Percentiles rank a stretch among this genome's conserved stretches.
Evolutionary conservation across 92 coral and sea anemone species (phyloP).

Genomic region (Parazoanthus darwini): DNA sequence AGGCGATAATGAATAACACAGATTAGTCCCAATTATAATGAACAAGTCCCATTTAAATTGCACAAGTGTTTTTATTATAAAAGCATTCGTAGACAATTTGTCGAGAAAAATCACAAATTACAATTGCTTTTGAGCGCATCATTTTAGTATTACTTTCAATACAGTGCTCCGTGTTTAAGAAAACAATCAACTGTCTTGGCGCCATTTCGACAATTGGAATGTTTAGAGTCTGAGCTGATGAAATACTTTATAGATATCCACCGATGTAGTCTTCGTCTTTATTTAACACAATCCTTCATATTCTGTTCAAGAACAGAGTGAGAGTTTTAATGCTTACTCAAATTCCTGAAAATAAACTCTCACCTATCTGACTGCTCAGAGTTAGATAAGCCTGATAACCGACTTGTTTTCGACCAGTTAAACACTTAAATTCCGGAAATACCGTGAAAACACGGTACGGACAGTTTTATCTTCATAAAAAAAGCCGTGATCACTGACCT

Average conservation of each 20-base stretch:
- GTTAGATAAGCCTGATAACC: constrained; percentile 10
- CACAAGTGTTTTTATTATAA: constrained; percentile 13
- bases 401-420: constrained; percentile 16
- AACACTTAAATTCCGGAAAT: constrained; percentile 11
- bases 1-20: constrained; percentile 13
- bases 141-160: constrained; percentile 3
- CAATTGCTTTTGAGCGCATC: constrained; percentile 8
- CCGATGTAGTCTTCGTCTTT: background rate
- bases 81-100: constrained; percentile 2
- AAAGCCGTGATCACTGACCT: constrained; percentile 11
- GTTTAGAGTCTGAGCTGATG: constrained; percentile 11
- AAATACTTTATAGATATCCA: constrained; percentile 8
- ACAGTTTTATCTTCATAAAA: constrained; percentile 13
- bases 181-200: constrained; percentile 9
- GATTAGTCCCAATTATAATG: constrained; percentile 23
- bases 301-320: constrained; percentile 4
- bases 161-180: constrained; percentile 4
- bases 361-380: constrained; percentile 12
- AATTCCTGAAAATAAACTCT: constrained; percentile 14
- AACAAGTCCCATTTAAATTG: constrained; percentile 27
- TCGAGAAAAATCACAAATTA: constrained; percentile 2
- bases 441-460: constrained; percentile 13
- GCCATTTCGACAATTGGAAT: constrained; percentile 11
- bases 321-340: constrained; percentile 12
- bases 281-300: constrained; percentile 1